Percentiles rank a stretch among this genome's conserved stretches.
These are phyloP conservation scores for Diorhabda elongata DNA, from an alignment of 1,140 invertebrate species.

Conservation along the genomic window DNA sequence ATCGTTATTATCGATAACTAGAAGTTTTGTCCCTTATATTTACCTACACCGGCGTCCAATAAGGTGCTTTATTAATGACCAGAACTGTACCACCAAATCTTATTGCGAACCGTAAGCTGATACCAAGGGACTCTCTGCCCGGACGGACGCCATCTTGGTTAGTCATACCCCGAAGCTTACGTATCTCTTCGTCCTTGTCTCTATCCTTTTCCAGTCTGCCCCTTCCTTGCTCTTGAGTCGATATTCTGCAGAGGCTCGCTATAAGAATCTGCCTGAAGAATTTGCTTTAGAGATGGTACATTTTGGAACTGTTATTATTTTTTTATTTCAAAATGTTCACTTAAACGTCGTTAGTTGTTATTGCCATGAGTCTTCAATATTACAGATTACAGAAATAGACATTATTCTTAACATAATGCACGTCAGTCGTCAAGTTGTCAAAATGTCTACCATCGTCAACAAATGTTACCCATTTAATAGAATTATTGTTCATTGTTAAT, in stretches of 20 bases:
- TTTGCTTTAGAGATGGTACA: constrained; percentile 18
- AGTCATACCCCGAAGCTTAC: constrained; percentile 27
- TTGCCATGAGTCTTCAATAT: not conserved
- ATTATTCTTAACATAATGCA: not conserved
- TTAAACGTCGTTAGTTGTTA: not conserved
- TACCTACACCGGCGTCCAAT: constrained; percentile 3
- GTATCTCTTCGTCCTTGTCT: constrained; percentile 25
- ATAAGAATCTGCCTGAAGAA: constrained; percentile 43
- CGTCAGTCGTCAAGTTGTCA: no score
- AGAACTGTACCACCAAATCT: constrained; percentile 45
- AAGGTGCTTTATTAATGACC: constrained; percentile 47
- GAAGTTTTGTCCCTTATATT: not conserved
- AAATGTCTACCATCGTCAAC: no score
- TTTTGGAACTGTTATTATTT: not conserved
- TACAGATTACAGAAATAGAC: not conserved
- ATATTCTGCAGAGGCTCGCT: constrained; percentile 42
- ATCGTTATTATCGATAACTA: no score
- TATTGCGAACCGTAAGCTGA: constrained; percentile 46
- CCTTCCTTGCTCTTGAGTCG: constrained; percentile 44
- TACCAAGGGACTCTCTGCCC: constrained; percentile 44
- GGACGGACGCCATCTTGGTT: constrained; percentile 41
- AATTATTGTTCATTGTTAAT: no score
- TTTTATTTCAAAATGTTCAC: not conserved
- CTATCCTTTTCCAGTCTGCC: constrained; percentile 21
- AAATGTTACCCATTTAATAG: no score